A percentile compares a stretch with the other conserved stretches of the same genome.
Conservation (phyloP, 64 coral and sea anemone species). For the Stichodactyla helianthus region DNA sequence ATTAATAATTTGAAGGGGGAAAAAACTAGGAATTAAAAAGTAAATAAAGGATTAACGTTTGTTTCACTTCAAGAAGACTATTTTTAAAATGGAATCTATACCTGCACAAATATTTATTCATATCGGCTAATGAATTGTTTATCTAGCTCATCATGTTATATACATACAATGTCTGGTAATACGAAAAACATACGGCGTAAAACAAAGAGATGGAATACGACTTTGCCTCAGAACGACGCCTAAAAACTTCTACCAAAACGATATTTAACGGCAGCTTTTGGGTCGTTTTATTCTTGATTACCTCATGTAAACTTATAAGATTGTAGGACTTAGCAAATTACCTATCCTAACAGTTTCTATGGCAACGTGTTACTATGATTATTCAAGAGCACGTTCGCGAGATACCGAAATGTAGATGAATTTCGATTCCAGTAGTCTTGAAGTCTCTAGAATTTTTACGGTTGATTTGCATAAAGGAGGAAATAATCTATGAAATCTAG, state of each 20-base stretch:
- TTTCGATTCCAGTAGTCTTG: background rate
- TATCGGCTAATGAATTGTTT: background rate
- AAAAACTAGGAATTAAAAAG: too few relatives aligned
- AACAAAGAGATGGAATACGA: background rate
- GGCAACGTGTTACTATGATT: background rate
- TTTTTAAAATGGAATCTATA: background rate
- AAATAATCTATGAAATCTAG: background rate
- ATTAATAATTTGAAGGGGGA: too few relatives aligned
- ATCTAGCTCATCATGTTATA: background rate
- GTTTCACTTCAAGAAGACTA: too few relatives aligned
- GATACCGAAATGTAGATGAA: background rate
- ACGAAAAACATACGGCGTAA: background rate
- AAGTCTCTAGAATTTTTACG: background rate
- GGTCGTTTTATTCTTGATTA: background rate
- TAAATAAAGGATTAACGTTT: too few relatives aligned
- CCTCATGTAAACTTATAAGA: background rate
- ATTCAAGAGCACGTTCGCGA: background rate
- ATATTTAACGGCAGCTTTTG: too few relatives aligned
- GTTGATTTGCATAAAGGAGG: background rate
- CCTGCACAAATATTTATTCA: conserved; percentile 1
- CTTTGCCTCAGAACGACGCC: background rate
- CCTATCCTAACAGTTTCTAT: background rate
- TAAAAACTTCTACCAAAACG: background rate
- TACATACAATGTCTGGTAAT: background rate
- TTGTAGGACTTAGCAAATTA: background rate